Evolutionary conservation across 2,113 vertebrate species (phyloP).

Genomic region (Oncorhynchus clarkii): DNA sequence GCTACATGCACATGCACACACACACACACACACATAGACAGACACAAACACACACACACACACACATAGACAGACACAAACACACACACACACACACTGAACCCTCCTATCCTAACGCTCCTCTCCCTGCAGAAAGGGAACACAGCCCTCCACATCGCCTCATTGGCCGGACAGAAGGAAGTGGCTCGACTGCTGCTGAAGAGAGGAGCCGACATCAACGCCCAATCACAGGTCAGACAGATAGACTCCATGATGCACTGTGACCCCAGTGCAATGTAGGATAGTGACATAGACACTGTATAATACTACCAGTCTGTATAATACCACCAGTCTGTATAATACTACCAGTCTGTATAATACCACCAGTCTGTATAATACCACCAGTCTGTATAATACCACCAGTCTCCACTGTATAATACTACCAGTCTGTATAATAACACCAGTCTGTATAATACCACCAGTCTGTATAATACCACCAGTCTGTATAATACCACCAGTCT

Average conservation of each 20-base stretch:
- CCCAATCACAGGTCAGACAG: conserved; percentile 88
- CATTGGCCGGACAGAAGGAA: conserved; percentile 90
- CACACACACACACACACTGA: conserved; percentile 2
- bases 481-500: too few species aligned
- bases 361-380: too few species aligned
- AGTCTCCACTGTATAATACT: too few species aligned
- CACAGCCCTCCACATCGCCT: conserved; percentile 94
- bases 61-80: neutral
- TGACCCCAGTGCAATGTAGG: too few species aligned
- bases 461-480: too few species aligned
- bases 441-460: too few species aligned
- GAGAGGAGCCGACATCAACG: conserved; percentile 90
- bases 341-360: too few species aligned
- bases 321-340: too few species aligned
- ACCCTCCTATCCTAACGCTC: neutral
- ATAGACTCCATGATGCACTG: neutral
- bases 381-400: too few species aligned
- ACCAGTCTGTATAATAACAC: too few species aligned
- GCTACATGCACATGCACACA: neutral
- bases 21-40: neutral
- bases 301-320: neutral
- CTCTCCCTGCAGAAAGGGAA: conserved; percentile 87
- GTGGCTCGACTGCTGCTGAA: conserved; percentile 90
- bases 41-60: neutral
- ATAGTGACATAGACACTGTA: neutral